phyloP scores from a whole-genome alignment of 2,797 vertebrate species.

The Melanotaenia maccullochi region DNA sequence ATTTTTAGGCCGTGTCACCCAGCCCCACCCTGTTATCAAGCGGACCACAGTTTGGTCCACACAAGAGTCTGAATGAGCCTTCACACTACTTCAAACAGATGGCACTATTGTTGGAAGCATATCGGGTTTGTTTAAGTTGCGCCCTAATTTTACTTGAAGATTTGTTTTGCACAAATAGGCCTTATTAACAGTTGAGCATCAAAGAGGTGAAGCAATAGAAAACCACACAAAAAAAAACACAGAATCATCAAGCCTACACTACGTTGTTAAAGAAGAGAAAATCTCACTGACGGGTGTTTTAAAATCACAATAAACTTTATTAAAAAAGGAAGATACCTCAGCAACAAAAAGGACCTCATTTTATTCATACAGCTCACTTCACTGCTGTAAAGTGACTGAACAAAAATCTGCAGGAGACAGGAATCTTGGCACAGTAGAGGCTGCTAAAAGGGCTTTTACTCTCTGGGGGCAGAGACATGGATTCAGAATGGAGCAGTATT shows the following conservation, averaged over 20 bases:
- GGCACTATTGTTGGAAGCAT: neutral
- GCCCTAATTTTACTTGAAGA: too few relatives aligned
- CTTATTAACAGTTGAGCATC: too few relatives aligned
- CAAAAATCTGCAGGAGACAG: slow-evolving; percentile 24
- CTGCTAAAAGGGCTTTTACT: slow-evolving; percentile 58
- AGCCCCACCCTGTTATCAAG: too few relatives aligned
- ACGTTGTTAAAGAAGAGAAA: too few relatives aligned
- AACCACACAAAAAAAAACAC: neutral
- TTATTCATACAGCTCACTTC: slow-evolving; percentile 37
- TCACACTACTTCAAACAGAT: too few relatives aligned
- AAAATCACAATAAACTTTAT: neutral
- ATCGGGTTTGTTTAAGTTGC: neutral
- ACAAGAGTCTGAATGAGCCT: too few relatives aligned
- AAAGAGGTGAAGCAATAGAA: neutral
- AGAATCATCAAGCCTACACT: neutral
- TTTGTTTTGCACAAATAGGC: too few relatives aligned
- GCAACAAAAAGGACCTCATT: slow-evolving; percentile 23
- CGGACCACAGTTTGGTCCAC: too few relatives aligned
- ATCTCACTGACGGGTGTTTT: too few relatives aligned
- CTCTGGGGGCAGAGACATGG: slow-evolving; percentile 48
- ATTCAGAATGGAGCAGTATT: slow-evolving; percentile 63
- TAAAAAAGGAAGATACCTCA: slow-evolving; percentile 10
- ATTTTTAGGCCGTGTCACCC: too few relatives aligned
- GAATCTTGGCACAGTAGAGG: slow-evolving; percentile 51
- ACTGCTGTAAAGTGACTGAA: slow-evolving; percentile 40